Conservation (phyloP, 2,113 vertebrate species). For the Gadus chalcogrammus region DNA sequence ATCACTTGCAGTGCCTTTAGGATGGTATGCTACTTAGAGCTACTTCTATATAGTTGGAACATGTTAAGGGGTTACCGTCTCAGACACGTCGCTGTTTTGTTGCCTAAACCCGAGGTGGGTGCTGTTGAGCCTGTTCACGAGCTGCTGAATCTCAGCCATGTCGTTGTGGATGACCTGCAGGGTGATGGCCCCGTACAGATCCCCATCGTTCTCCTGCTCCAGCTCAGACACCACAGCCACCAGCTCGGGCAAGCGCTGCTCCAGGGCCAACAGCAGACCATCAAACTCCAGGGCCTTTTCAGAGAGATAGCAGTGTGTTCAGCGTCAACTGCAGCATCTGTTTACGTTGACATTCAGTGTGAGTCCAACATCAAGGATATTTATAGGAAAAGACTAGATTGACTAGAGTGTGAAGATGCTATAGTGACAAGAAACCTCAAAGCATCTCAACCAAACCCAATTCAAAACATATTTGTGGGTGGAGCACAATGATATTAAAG, state of each 20-base stretch:
- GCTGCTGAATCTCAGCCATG: conserved; percentile 49
- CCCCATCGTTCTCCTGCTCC: conserved; percentile 64
- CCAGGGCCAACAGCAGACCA: conserved; percentile 56
- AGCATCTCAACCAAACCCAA: too few species aligned
- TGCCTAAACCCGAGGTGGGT: conserved; percentile 18
- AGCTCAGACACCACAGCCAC: conserved; percentile 41
- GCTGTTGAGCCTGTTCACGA: conserved; percentile 60
- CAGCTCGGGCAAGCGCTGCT: conserved; percentile 58
- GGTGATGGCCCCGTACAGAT: conserved; percentile 61
- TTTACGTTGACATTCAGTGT: too few species aligned
- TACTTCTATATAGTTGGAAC: too few species aligned
- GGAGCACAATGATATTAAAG: not conserved
- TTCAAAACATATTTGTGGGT: too few species aligned
- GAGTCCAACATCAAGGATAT: too few species aligned
- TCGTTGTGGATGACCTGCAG: conserved; percentile 68
- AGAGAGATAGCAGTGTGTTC: not conserved
- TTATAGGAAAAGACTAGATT: too few species aligned
- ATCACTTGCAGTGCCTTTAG: too few species aligned
- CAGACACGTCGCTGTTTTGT: conserved; percentile 10
- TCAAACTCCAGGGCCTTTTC: conserved; percentile 51
- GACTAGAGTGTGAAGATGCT: too few species aligned
- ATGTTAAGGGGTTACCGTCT: too few species aligned
- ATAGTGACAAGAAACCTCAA: too few species aligned
- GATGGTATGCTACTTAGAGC: too few species aligned
- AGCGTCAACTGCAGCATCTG: too few species aligned